Evolutionary conservation across 1,140 invertebrate genomes (phyloP), one percentile per base, ranked within the genome.

Genomic region (Gonioctena quinquepunctata): DNA sequence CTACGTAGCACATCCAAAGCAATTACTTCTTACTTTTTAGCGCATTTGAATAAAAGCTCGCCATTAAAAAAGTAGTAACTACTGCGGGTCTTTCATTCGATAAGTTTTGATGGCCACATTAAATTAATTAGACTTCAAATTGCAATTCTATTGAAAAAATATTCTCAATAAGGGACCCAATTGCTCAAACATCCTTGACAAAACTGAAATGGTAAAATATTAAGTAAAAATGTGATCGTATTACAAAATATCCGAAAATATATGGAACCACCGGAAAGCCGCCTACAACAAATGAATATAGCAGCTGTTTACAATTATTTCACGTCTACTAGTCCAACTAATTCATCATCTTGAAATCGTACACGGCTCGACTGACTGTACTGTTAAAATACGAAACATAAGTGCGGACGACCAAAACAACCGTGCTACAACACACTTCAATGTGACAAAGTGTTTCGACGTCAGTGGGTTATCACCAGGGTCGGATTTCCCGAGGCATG

Each of bases 381-480:
- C 68, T 50, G 70, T 75, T 75, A 75, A 72, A 75, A 75, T 73
- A 73, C 68, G 74, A 70, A 75, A 75, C 71, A 73, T 73, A 71
- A 75, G 71, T 71, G 71, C 50, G 71, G 70, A 75, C 71, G 71
- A 75, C 71, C 63, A 57, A 72, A 72, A 75, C 70, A 68, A 71
- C 57, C 19, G 52, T 48, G 49, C 33, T 68, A 59, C 65, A 65
- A 64, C 67, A 33, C 54, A 65, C 25, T 66, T 49, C 64, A 33
- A 70, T 75, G 66, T 75, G 71, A 75, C 71, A 75, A 64, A 71
- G 70, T 75, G 66, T 70, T 62, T 13, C 7, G n/a, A 18, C 7
- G 52, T 3, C 16, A 54, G 22, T 54, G 52, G 19, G 52, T 54
- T 54, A 21, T 54, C 22, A 54, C n/a, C 52, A 54, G 52, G 52